Evolutionary conservation across 2,113 vertebrate species (phyloP).

Genomic region (Ardeotis arabs): DNA sequence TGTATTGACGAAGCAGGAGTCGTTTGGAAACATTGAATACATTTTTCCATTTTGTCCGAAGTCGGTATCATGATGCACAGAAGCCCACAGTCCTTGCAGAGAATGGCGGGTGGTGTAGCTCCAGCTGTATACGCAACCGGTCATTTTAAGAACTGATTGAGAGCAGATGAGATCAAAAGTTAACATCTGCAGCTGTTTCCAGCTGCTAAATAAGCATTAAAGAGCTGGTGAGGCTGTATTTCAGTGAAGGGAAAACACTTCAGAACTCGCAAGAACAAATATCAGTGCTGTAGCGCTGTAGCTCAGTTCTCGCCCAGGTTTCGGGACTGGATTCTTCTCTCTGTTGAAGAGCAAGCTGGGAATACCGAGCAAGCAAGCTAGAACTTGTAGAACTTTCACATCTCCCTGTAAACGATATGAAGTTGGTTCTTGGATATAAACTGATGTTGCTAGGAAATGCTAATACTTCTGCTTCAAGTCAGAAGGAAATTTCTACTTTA

Average conservation of each 20-base stretch:
- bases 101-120: neutral
- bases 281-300: neutral
- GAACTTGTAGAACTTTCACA: neutral
- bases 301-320: neutral
- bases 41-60: neutral
- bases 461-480: neutral
- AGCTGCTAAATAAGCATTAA: constrained; percentile 17
- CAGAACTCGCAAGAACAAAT: neutral
- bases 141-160: constrained; percentile 32
- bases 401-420: neutral
- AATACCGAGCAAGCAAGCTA: neutral
- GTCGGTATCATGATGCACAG: neutral
- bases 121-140: neutral
- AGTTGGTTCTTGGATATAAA: neutral
- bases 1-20: neutral
- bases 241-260: constrained; percentile 6
- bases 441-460: neutral
- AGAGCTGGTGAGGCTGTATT: neutral
- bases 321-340: neutral
- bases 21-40: neutral
- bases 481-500: neutral
- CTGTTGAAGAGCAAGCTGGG: neutral
- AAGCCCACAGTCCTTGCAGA: constrained; percentile 1
- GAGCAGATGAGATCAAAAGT: constrained; percentile 56
- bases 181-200: constrained; percentile 47